Base-by-base conservation (phyloP, 35 echinoderm and acorn worm genomes). In the Acanthaster planci region DNA sequence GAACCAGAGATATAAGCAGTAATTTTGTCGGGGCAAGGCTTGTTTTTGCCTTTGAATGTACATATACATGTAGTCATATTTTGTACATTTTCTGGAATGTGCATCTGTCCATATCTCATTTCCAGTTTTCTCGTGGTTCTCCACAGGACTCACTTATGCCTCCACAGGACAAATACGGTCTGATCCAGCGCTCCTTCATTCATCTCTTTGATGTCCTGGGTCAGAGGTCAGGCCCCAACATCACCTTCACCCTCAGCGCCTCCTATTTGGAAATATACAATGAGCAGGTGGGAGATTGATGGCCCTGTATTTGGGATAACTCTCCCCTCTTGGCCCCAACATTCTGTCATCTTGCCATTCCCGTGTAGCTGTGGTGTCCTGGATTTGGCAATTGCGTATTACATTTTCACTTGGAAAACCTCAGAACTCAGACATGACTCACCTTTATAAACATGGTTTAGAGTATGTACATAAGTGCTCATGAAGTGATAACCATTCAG, bases 191-290 rank as follows among this genome's bases (percentile, higher is more conserved):
- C 53, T 99, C 96, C 12, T 91, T 99, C 72, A 64, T 53, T 34
- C 85, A 94, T 57, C 90, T 99, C 12, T 99, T 99, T 92, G 88
- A 94, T 18, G 82, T 76, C 14, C 84, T 99, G 52, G 81, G 79
- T 47, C 93, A 94, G 31, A 85, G 82, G 38, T 37, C 52, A 56
- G 35, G 81, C 76, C 10, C 92, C 1, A 81, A 88, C 17, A 42
- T 60, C 27, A 90, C 67, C 44, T 99, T 87, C 75, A 93, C 92
- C 5, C 82, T 99, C 21, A 87, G 60, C 37, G 89, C 96, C 22
- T 99, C 96, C 16, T 99, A 99, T 55, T 57, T 99, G 44, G 96
- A 99, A 52, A 99, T 99, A 32, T 99, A 99, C 86, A 99, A 99
- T 84, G 96, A 99, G 86, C 96, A 99, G 96, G 96, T 99, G 85